Evolutionary conservation across 2,113 vertebrate genomes (phyloP).

Genomic region (Stomatorhinus ivindoensis): DNA sequence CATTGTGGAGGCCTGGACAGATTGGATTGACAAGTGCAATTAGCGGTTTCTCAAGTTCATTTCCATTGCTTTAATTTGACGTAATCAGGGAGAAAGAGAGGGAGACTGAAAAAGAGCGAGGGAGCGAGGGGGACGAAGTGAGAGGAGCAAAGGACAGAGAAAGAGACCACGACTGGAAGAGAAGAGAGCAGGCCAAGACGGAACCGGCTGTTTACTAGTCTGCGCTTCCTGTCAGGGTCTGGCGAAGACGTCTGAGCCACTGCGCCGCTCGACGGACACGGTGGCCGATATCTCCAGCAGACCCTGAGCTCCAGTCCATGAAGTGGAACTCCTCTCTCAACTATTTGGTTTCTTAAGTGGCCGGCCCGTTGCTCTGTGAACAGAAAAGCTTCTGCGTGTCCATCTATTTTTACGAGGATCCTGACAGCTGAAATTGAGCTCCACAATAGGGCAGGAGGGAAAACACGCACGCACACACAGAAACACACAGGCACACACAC

Average conservation of each 20-base stretch:
- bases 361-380: not conserved
- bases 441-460: not conserved
- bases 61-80: slow-evolving; percentile 71
- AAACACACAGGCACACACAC: too few species aligned
- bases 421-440: not conserved
- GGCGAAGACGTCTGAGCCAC: not conserved
- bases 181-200: not conserved
- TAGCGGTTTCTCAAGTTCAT: slow-evolving; percentile 66
- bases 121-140: slow-evolving; percentile 1
- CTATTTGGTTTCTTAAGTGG: not conserved
- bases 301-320: not conserved
- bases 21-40: slow-evolving; percentile 72
- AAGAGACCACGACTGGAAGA: not conserved
- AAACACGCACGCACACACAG: not conserved
- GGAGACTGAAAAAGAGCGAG: slow-evolving; percentile 4
- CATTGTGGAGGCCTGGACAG: slow-evolving; percentile 56
- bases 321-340: not conserved
- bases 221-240: not conserved
- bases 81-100: slow-evolving; percentile 37
- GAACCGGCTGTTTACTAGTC: slow-evolving; percentile 14
- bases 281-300: not conserved
- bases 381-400: not conserved
- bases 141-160: not conserved
- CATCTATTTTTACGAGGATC: not conserved
- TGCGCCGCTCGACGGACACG: not conserved